phyloP scores from a whole-genome alignment of 2,113 vertebrate genomes.

The Gracilinanus agilis region DNA sequence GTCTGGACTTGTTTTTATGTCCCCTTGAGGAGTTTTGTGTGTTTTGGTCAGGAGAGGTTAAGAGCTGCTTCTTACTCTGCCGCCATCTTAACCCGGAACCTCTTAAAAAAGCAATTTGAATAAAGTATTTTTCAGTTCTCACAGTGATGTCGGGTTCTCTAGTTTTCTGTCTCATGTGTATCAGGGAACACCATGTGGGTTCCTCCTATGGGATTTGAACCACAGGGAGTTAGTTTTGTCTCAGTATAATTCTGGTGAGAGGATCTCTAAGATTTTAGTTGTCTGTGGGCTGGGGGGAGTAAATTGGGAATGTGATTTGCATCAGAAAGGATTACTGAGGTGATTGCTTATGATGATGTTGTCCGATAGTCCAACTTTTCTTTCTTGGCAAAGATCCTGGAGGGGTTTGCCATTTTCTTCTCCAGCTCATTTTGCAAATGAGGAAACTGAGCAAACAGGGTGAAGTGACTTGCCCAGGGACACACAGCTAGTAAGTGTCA shows the following conservation, averaged over 20 bases:
- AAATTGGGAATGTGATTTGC: not conserved
- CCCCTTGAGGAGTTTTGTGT: too few species aligned
- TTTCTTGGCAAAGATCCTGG: too few species aligned
- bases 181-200: not conserved
- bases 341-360: not conserved
- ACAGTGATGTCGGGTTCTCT: not conserved
- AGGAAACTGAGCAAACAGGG: too few species aligned
- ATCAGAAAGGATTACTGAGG: not conserved
- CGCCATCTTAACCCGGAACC: too few species aligned
- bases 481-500: too few species aligned
- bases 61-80: too few species aligned
- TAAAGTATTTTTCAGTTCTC: not conserved
- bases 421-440: too few species aligned
- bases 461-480: too few species aligned
- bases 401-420: too few species aligned
- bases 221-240: not conserved
- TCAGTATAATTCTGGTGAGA: not conserved
- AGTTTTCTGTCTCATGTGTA: not conserved
- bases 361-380: too few species aligned
- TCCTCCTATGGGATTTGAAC: not conserved
- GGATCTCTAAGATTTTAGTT: not conserved
- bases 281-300: not conserved
- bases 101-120: not conserved
- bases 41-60: too few species aligned
- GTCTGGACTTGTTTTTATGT: too few species aligned